These are phyloP conservation scores for Astropecten irregularis DNA, from an alignment of 53 echinoderm and acorn worm genomes.

Conservation along the genomic window DNA sequence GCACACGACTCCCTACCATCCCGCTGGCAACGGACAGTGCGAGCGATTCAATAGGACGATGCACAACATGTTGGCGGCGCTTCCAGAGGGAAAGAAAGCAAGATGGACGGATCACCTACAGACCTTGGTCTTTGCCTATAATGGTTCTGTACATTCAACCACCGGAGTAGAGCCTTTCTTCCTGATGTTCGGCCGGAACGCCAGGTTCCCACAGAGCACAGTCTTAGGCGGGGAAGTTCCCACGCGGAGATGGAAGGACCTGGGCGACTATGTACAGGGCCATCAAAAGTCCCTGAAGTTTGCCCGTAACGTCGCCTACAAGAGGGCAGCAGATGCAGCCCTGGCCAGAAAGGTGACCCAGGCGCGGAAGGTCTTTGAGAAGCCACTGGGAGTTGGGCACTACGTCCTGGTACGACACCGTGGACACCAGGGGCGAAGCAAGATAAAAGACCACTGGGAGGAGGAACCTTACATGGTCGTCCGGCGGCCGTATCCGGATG, in stretches of 20 bases:
- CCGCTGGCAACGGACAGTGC: conserved; percentile 35
- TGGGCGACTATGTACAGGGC: not conserved
- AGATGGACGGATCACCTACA: conserved; percentile 25
- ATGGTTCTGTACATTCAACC: conserved; percentile 5
- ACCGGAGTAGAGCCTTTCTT: conserved; percentile 53
- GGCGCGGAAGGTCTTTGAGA: conserved; percentile 34
- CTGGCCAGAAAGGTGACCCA: not conserved
- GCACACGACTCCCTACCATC: conserved; percentile 44
- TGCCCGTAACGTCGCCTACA: not conserved
- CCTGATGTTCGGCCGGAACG: conserved; percentile 53
- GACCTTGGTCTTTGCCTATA: conserved; percentile 42
- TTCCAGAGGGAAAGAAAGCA: conserved; percentile 20
- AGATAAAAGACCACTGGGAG: conserved; percentile 12
- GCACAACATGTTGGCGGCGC: conserved; percentile 40
- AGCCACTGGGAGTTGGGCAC: conserved; percentile 52
- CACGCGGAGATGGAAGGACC: not conserved
- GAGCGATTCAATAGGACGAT: conserved; percentile 45
- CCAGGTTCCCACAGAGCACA: conserved; percentile 1
- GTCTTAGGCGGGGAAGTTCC: no score
- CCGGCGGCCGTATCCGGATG: not conserved
- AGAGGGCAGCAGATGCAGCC: not conserved
- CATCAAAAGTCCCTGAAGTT: conserved; percentile 18
- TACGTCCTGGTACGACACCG: conserved; percentile 40
- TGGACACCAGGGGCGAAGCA: conserved; percentile 11
- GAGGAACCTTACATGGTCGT: not conserved